Percentiles rank a stretch among this genome's conserved stretches.
phyloP scores from a whole-genome alignment of 1,140 invertebrate species.

The Liolophura sinensis region DNA sequence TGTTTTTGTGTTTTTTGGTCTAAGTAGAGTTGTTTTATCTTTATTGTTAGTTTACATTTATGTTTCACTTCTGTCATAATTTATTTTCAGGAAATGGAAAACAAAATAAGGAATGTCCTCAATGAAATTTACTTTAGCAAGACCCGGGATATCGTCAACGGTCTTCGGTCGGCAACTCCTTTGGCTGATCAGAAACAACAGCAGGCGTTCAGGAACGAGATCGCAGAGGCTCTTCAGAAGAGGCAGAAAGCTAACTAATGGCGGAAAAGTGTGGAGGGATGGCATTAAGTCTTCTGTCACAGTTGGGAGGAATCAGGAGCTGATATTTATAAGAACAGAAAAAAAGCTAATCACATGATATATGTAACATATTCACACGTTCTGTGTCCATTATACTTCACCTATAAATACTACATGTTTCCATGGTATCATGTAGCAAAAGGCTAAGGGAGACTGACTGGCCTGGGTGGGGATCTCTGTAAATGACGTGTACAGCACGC shows the following conservation, averaged over 20 bases:
- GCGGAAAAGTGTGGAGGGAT: no score
- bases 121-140: conserved; percentile 99
- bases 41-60: neutral
- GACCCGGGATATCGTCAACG: conserved; percentile 98
- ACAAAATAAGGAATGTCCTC: conserved; percentile 96
- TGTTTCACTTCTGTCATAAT: conserved; percentile 12
- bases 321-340: no score
- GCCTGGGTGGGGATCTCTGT: no score
- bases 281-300: no score
- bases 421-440: no score
- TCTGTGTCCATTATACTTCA: no score
- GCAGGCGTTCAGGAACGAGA: conserved; percentile 81
- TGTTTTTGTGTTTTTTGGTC: neutral
- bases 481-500: no score
- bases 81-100: conserved; percentile 98
- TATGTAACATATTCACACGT: no score
- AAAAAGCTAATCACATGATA: no score
- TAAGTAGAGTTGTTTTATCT: neutral
- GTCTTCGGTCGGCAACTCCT: conserved; percentile 86
- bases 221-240: conserved; percentile 65
- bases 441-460: no score
- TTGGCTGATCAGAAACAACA: conserved; percentile 82
- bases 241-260: conserved; percentile 14
- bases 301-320: no score
- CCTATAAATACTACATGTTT: no score